Conservation (phyloP, 1,140 invertebrate genomes). For the Pseudachorutes palmiensis region DNA sequence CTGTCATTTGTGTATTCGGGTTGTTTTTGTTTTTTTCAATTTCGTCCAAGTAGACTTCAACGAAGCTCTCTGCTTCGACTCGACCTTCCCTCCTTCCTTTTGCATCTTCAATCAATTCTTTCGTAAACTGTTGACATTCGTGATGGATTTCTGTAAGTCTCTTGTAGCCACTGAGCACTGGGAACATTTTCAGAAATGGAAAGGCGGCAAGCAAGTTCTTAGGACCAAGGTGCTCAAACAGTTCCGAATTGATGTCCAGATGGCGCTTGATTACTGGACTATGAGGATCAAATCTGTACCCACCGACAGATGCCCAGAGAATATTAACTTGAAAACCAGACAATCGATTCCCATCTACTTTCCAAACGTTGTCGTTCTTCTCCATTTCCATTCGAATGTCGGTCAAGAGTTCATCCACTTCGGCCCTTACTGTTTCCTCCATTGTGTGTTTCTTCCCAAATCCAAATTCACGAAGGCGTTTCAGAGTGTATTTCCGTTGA, state of each 20-base stretch:
- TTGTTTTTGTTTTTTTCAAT: slow-evolving; percentile 11
- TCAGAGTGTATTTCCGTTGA: slow-evolving; percentile 17
- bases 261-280: slow-evolving; percentile 32
- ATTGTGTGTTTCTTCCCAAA: slow-evolving; percentile 39
- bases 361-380: neutral
- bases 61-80: neutral
- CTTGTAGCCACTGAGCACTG: neutral
- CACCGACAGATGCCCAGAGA: slow-evolving; percentile 76
- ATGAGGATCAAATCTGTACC: slow-evolving; percentile 50
- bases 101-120: neutral
- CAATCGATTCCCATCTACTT: slow-evolving; percentile 10
- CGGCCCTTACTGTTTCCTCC: slow-evolving; percentile 4
- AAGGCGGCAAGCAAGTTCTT: slow-evolving; percentile 15
- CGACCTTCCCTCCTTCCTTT: neutral
- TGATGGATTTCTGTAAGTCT: neutral
- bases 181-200: slow-evolving; percentile 12
- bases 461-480: slow-evolving; percentile 19
- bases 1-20: slow-evolving; percentile 2
- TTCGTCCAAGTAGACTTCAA: slow-evolving; percentile 64
- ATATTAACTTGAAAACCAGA: slow-evolving; percentile 42
- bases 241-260: slow-evolving; percentile 10
- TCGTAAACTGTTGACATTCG: slow-evolving; percentile 55
- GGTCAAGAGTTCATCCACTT: slow-evolving; percentile 11
- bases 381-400: neutral
- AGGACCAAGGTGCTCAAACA: slow-evolving; percentile 9